phyloP scores from a whole-genome alignment of 2,797 vertebrate genomes.

The Pipistrellus kuhlii region DNA sequence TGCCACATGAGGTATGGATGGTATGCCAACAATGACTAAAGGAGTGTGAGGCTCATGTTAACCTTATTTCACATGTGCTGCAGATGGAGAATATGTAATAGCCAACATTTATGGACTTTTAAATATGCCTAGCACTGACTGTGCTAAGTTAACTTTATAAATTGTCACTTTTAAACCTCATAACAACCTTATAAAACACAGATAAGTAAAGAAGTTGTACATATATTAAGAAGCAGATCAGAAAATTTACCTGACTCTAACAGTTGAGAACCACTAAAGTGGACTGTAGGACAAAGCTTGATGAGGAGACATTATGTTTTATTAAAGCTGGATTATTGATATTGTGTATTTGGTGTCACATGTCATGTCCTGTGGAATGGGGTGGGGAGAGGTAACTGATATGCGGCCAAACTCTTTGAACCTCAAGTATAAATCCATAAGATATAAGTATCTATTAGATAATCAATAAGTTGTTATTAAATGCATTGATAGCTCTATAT shows the following conservation, averaged over 20 bases:
- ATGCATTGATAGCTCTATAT: not conserved
- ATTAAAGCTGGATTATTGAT: not conserved
- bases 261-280: not conserved
- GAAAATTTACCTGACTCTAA: not conserved
- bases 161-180: not conserved
- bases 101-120: not conserved
- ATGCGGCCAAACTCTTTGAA: not conserved
- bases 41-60: not conserved
- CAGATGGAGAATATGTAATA: not conserved
- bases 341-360: not conserved
- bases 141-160: not conserved
- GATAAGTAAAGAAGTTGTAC: not conserved
- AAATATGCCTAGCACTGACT: not conserved
- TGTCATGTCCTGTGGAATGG: not conserved
- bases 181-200: not conserved
- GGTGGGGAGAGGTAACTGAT: not conserved
- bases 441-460: not conserved
- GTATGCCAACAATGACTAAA: not conserved
- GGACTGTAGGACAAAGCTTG: not conserved
- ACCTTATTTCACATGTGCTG: not conserved
- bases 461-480: not conserved
- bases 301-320: not conserved
- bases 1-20: not conserved
- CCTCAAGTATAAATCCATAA: not conserved
- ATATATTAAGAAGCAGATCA: not conserved